phyloP scores from a whole-genome alignment of 2,888 invertebrate species.

The Nematopogon swammerdamellus region DNA sequence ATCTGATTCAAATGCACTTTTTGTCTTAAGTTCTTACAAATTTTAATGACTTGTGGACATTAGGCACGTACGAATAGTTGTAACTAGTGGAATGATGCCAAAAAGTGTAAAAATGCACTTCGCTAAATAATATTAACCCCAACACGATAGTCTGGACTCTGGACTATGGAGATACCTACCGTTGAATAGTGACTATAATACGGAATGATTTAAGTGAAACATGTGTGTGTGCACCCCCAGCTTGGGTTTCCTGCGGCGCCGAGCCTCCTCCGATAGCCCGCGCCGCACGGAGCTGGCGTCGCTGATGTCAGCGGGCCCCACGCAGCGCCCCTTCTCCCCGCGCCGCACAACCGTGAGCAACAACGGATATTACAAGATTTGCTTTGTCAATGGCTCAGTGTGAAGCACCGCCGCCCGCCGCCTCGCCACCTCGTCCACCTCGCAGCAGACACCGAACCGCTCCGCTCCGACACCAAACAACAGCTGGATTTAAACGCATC shows the following conservation, averaged over 20 bases:
- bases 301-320: constrained; percentile 19
- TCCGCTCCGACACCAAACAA: constrained; percentile 10
- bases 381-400: constrained; percentile 57
- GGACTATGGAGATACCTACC: no score
- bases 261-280: constrained; percentile 55
- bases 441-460: background rate
- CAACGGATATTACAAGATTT: constrained; percentile 56
- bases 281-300: constrained; percentile 38
- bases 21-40: no score
- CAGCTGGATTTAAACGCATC: constrained; percentile 35
- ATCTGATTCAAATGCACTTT: no score
- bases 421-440: background rate
- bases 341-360: constrained; percentile 57
- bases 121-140: no score
- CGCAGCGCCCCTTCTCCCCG: constrained; percentile 51
- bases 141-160: no score
- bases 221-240: no score
- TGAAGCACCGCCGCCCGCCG: constrained; percentile 17
- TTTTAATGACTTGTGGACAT: no score
- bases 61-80: no score
- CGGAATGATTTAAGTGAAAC: no score
- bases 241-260: constrained; percentile 50
- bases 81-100: no score
- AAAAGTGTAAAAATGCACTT: no score
- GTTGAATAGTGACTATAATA: no score